Conservation (phyloP, 2,113 vertebrate genomes). For the Chionis minor region DNA sequence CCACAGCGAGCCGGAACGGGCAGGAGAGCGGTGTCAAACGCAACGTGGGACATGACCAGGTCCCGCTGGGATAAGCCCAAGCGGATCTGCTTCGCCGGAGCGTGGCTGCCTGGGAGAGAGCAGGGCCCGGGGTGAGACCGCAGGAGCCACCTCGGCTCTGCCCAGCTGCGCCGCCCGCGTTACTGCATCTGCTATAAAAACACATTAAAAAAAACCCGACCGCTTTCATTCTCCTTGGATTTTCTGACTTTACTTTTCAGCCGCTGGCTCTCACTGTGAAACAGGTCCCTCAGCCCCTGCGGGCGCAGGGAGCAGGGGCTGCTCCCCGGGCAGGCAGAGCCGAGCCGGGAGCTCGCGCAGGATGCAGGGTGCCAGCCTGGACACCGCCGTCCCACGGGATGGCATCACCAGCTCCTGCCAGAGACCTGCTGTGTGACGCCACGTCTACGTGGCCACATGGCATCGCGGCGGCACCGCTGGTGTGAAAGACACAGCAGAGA, state of each 20-base stretch:
- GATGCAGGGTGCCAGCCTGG: no score
- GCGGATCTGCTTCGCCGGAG: neutral
- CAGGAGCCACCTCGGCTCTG: neutral
- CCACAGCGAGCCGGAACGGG: fast-evolving
- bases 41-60: fast-evolving
- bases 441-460: fast-evolving
- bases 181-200: no score
- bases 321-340: neutral
- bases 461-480: neutral
- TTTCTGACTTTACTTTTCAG: neutral
- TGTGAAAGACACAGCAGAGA: neutral
- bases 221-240: neutral
- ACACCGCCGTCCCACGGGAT: fast-evolving
- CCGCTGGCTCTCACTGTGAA: neutral
- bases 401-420: neutral
- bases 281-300: fast-evolving
- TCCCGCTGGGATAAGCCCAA: neutral
- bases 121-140: neutral
- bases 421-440: neutral
- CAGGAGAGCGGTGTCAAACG: neutral
- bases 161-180: fast-evolving
- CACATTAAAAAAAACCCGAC: no score
- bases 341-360: neutral
- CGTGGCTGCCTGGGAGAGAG: neutral
- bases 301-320: no score